These are phyloP conservation scores for Portunus trituberculatus DNA, from an alignment of 1,140 invertebrate species.

Conservation along the genomic window DNA sequence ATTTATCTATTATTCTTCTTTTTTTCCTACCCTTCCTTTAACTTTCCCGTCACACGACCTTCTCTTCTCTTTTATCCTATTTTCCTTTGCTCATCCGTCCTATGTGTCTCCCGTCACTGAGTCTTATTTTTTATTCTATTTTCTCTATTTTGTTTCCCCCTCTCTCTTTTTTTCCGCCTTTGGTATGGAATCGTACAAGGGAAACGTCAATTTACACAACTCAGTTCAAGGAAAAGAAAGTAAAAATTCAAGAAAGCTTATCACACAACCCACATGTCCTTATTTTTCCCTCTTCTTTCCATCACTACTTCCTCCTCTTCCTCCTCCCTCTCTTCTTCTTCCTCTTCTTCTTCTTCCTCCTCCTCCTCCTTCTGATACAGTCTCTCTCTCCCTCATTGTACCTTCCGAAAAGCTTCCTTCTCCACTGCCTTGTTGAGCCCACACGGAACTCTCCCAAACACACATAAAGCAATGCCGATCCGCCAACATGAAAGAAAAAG, in stretches of 20 bases:
- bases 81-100: neutral
- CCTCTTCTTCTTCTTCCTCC: neutral
- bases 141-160: neutral
- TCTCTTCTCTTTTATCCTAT: neutral
- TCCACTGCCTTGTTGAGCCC: neutral
- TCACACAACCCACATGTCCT: neutral
- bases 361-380: neutral
- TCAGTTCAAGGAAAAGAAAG: too few relatives aligned
- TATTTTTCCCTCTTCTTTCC: neutral
- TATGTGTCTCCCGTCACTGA: neutral
- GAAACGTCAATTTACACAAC: too few relatives aligned
- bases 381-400: slow-evolving; percentile 35
- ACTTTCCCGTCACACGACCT: neutral
- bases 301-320: neutral
- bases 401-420: slow-evolving; percentile 28
- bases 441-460: slow-evolving; percentile 48
- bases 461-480: slow-evolving; percentile 62
- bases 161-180: neutral
- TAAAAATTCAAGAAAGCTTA: too few relatives aligned
- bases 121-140: neutral
- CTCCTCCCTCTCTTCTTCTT: neutral
- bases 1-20: neutral
- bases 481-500: slow-evolving; percentile 44
- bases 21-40: neutral
- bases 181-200: too few relatives aligned